Conservation (phyloP, 2,797 vertebrate genomes). For the Furcifer pardalis region DNA sequence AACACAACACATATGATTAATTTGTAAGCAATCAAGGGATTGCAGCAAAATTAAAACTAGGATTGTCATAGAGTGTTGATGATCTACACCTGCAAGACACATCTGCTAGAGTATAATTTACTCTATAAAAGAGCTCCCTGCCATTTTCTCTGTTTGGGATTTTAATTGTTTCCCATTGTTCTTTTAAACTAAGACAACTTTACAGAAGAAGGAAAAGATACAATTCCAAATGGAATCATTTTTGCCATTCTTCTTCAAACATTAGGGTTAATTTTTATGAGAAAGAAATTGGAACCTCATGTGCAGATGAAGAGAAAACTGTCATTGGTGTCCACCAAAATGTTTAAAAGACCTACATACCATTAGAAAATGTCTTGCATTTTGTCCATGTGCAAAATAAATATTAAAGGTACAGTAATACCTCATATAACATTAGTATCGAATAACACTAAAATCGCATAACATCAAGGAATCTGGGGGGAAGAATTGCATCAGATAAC, state of each 20-base stretch:
- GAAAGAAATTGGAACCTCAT: neutral
- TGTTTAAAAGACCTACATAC: neutral
- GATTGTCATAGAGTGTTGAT: constrained; percentile 63
- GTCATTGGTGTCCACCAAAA: rapidly evolving
- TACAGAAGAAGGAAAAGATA: neutral
- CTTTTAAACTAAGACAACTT: neutral
- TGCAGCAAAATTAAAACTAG: constrained; percentile 72
- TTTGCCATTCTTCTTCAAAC: neutral
- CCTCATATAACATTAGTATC: too few relatives aligned
- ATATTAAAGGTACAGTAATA: neutral
- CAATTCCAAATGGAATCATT: rapidly evolving
- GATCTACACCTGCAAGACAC: constrained; percentile 68
- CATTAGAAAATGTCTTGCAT: neutral
- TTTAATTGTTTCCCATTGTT: constrained; percentile 3
- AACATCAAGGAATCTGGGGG: too few relatives aligned
- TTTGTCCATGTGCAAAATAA: neutral
- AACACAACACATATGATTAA: constrained; percentile 69
- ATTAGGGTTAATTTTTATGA: neutral
- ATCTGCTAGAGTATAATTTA: constrained; percentile 66
- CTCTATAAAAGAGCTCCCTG: constrained; percentile 35
- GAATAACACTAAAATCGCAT: too few relatives aligned
- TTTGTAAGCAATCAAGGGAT: constrained; percentile 73
- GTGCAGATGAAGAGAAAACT: neutral
- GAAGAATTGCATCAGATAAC: too few relatives aligned
- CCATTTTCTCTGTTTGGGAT: constrained; percentile 5